phyloP scores from a whole-genome alignment of 2,113 vertebrate species.

The Orycteropus afer region DNA sequence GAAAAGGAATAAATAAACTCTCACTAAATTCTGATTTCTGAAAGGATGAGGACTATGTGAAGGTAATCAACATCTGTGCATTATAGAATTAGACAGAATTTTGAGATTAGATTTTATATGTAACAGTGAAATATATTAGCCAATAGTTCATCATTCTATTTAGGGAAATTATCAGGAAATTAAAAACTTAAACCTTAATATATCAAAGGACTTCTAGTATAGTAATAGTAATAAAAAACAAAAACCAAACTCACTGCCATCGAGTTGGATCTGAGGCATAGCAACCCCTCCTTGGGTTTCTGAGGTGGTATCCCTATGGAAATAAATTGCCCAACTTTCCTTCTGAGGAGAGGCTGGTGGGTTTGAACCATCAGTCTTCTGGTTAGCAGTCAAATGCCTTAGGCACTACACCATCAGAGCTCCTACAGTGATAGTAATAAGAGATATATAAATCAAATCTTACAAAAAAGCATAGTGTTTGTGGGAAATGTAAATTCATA shows the following conservation, averaged over 20 bases:
- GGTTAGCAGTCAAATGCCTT: no score
- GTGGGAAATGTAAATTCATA: background rate
- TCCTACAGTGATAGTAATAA: background rate
- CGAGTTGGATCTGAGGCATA: no score
- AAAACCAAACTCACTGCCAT: no score
- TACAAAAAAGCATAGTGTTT: conserved; percentile 42
- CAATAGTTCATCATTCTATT: background rate
- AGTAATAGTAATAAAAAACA: background rate
- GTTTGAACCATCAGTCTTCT: no score
- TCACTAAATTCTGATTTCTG: background rate
- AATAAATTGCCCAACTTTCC: no score
- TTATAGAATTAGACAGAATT: conserved; percentile 2
- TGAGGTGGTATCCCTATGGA: no score
- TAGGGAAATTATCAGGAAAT: conserved; percentile 42
- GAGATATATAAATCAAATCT: conserved; percentile 9
- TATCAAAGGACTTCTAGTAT: conserved; percentile 28
- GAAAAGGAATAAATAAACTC: background rate
- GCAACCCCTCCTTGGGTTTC: no score
- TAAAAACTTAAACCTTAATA: conserved; percentile 41
- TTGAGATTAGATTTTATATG: background rate
- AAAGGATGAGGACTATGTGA: background rate
- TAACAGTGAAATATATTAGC: background rate
- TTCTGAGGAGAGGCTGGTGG: no score
- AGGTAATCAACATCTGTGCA: background rate
- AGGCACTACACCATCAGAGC: no score